Conservation (phyloP, 2,797 vertebrate species). For the Petrocephalus schoutedeni region DNA sequence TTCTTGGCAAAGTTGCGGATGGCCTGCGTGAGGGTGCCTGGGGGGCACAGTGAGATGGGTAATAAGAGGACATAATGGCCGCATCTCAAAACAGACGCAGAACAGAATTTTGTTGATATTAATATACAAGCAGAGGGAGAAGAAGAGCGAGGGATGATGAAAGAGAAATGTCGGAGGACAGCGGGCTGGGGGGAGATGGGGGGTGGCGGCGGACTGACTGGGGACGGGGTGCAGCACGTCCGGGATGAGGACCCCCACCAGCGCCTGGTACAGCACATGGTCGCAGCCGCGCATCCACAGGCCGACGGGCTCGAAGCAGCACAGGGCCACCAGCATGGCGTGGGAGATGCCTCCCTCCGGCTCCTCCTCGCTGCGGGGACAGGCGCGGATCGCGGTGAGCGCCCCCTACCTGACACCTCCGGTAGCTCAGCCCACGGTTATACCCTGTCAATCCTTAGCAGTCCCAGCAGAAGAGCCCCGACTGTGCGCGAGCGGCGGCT, state of each 20-base stretch:
- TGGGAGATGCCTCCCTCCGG: constrained; percentile 71
- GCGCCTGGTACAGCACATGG: constrained; percentile 92
- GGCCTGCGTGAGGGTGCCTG: constrained; percentile 93
- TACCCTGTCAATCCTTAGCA: neutral
- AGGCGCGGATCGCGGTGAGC: neutral
- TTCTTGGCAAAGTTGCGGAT: constrained; percentile 98
- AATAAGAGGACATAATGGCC: neutral
- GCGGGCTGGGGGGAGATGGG: neutral
- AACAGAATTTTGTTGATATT: neutral
- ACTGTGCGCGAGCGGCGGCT: neutral
- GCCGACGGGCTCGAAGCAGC: constrained; percentile 82
- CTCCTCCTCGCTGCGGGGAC: constrained; percentile 73
- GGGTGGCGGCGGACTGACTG: constrained; percentile 66
- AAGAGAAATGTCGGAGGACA: neutral
- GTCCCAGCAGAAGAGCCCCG: neutral
- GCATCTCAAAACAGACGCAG: neutral
- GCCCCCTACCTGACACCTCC: neutral
- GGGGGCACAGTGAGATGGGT: neutral
- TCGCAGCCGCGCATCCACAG: constrained; percentile 96
- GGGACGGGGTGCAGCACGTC: constrained; percentile 93
- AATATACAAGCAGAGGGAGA: neutral
- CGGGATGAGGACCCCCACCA: constrained; percentile 94
- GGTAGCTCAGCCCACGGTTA: neutral
- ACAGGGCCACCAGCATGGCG: constrained; percentile 83
- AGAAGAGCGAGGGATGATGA: neutral